Evolutionary conservation across 1,140 invertebrate genomes (phyloP).

Genomic region (Neodiprion fabricii): DNA sequence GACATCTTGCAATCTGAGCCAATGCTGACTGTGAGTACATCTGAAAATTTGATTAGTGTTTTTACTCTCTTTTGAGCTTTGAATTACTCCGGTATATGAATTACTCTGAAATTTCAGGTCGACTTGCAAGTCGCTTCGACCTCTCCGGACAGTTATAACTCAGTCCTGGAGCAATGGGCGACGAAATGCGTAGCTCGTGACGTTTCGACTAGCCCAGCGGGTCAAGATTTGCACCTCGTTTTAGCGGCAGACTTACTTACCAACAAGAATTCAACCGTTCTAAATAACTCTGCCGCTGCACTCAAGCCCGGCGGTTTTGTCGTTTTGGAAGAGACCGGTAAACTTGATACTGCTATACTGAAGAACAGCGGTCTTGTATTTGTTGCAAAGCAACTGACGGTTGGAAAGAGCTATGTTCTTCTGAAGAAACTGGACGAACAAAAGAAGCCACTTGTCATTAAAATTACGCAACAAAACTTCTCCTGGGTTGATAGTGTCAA

Average conservation of each 20-base stretch:
- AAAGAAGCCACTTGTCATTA: slow-evolving; percentile 61
- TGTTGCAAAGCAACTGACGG: slow-evolving; percentile 65
- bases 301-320: slow-evolving; percentile 78
- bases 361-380: slow-evolving; percentile 57
- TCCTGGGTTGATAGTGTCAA: slow-evolving; percentile 86
- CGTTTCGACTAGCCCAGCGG: slow-evolving; percentile 60
- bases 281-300: slow-evolving; percentile 68
- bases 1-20: slow-evolving; percentile 73
- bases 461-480: slow-evolving; percentile 73
- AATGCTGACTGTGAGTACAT: slow-evolving; percentile 67
- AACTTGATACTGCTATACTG: slow-evolving; percentile 53
- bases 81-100: too few species aligned
- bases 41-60: slow-evolving; percentile 49
- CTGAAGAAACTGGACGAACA: slow-evolving; percentile 62
- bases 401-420: slow-evolving; percentile 67
- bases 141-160: slow-evolving; percentile 54
- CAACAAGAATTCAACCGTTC: slow-evolving; percentile 41
- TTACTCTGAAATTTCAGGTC: slow-evolving; percentile 35
- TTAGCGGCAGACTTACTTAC: slow-evolving; percentile 69
- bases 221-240: slow-evolving; percentile 71
- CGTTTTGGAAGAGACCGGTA: slow-evolving; percentile 75
- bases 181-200: slow-evolving; percentile 68
- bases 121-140: slow-evolving; percentile 49
- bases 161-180: slow-evolving; percentile 61
- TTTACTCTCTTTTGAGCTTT: slow-evolving; percentile 44